Percentiles rank a stretch among this genome's conserved stretches.
Evolutionary conservation across 1,140 invertebrate species (phyloP).

Genomic region (Augochlora pura): DNA sequence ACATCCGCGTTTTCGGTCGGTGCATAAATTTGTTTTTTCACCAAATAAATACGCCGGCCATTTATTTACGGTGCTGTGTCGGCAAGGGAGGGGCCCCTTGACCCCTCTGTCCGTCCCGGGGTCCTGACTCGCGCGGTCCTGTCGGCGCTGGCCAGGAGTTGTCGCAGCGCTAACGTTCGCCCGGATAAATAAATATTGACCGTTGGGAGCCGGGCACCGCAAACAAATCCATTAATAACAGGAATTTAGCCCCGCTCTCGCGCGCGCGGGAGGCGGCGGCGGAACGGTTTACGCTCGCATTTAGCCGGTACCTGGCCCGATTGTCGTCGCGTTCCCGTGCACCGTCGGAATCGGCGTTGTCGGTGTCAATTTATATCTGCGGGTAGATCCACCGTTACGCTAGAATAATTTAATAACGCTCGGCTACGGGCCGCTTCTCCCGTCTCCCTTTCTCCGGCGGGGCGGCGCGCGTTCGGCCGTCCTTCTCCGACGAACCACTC

Average conservation of each 20-base stretch:
- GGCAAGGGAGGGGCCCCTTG: too few species aligned
- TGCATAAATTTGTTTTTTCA: slow-evolving; percentile 70
- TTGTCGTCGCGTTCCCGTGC: not conserved
- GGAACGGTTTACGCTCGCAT: slow-evolving; percentile 19
- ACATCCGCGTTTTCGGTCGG: slow-evolving; percentile 45
- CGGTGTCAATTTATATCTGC: slow-evolving; percentile 69
- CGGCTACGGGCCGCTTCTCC: slow-evolving; percentile 32
- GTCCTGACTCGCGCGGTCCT: not conserved
- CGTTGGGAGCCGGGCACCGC: slow-evolving; percentile 63
- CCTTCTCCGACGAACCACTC: too few species aligned
- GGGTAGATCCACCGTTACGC: slow-evolving; percentile 60
- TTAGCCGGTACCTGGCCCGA: slow-evolving; percentile 23
- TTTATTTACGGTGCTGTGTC: slow-evolving; percentile 63
- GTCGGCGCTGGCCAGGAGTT: slow-evolving; percentile 22
- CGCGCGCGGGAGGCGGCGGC: too few species aligned
- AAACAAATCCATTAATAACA: slow-evolving; percentile 77
- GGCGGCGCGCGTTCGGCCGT: too few species aligned
- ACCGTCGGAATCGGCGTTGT: slow-evolving; percentile 48
- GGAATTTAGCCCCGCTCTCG: slow-evolving; percentile 63
- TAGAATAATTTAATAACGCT: slow-evolving; percentile 71
- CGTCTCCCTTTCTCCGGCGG: not conserved
- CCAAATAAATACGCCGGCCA: slow-evolving; percentile 69
- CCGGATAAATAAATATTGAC: slow-evolving; percentile 75
- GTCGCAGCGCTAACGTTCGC: slow-evolving; percentile 59
- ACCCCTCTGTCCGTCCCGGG: not conserved